Base-by-base conservation (phyloP, 2,113 vertebrate genomes). In the Grantiella picta region DNA sequence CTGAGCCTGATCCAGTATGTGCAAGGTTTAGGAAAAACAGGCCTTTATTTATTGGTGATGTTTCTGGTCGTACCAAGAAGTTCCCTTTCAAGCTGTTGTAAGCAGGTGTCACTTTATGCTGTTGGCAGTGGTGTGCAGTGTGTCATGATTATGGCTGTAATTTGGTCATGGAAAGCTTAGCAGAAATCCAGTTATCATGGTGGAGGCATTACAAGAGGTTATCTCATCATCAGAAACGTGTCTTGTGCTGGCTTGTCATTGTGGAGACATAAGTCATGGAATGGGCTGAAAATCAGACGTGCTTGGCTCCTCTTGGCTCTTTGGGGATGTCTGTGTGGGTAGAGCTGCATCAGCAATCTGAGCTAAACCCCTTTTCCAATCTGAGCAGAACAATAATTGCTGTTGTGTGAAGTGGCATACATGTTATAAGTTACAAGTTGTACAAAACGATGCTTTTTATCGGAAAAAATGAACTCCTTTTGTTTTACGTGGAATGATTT, bases 121-220 rank as follows among this genome's bases (percentile, higher is more conserved):
- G 56, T 72, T 97, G 94, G 93, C 95, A 92, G 76, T 50, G 79
- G 79, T 78, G 64, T 78, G 82, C 64, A 81, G 52, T 50, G 65
- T 96, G 90, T 95, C 93, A 57, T 68, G 76, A 38, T 92, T 95
- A 81, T 6, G 61, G 92, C 76, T 94, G 89, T 61, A 93, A 96
- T 96, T 96, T 93, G 92, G 82, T 90, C 94, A 76, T 93, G 93
- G 94, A 76, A 95, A 92, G 92, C 95, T 96, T 96, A 96, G 88
- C 88, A 96, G 91, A 94, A 97, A 96, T 96, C 92, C 94, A 86
- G 79, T 97, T 97, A 83, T 68, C 93, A 89, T 95, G 94, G 94
- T 95, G 86, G 82, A 95, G 76, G 93, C 82, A 84, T 95, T 96
- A 95, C 68, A 79, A 86, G 72, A 60, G 76, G 93, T 93, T 96